phyloP scores from a whole-genome alignment of 2,797 vertebrate genomes.

The Rousettus madagascariensis region DNA sequence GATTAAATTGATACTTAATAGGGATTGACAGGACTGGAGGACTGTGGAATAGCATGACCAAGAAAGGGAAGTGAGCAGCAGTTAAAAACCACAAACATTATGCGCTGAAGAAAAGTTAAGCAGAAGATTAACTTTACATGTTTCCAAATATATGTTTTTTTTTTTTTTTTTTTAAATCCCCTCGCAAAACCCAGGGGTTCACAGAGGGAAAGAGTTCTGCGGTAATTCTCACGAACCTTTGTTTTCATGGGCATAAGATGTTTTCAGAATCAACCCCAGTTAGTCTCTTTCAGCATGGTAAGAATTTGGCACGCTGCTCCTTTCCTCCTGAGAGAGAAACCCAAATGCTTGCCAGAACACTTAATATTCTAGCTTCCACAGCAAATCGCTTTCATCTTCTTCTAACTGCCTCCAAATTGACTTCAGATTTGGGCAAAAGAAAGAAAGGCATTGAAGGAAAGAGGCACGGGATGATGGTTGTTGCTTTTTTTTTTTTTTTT shows the following conservation, averaged over 20 bases:
- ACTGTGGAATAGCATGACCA: background rate
- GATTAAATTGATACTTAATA: background rate
- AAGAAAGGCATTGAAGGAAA: background rate
- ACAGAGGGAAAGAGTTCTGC: background rate
- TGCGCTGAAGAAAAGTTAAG: background rate
- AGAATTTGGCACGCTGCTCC: conserved; percentile 49
- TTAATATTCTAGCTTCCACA: conserved; percentile 61
- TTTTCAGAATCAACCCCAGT: conserved; percentile 21
- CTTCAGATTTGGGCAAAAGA: conserved; percentile 33
- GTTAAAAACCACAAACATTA: background rate
- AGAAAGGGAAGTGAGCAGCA: background rate
- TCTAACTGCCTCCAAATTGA: conserved; percentile 38
- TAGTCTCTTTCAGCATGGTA: conserved; percentile 16
- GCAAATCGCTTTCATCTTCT: conserved; percentile 52
- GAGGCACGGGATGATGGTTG: background rate
- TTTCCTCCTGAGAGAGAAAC: conserved; percentile 51
- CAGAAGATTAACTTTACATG: background rate
- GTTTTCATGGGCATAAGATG: conserved; percentile 3
- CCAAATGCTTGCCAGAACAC: conserved; percentile 47
- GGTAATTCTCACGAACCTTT: conserved; percentile 6
- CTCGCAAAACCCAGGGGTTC: background rate
- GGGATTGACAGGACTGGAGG: background rate
- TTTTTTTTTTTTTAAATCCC: background rate
- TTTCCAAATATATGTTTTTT: background rate
- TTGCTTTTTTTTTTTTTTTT: background rate